Evolutionary conservation across 2,888 invertebrate genomes (phyloP), one percentile per base, ranked within the genome.

Genomic region (Hypolimnas misippus): DNA sequence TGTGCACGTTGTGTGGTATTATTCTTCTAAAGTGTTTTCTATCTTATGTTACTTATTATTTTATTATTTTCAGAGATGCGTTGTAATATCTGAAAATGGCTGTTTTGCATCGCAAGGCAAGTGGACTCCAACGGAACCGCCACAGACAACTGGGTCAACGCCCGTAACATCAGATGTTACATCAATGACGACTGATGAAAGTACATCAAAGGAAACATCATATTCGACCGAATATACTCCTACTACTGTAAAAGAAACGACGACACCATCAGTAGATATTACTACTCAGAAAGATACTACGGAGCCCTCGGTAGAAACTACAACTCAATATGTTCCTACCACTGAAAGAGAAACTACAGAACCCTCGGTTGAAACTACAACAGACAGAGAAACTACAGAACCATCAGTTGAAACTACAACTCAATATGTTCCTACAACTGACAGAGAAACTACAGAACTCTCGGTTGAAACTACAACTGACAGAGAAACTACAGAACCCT

Each of bases 51-150:
- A n/a, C n/a, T 44, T 44, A n/a, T n/a, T n/a, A n/a, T n/a, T 3
- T 25, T 25, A 19, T 8, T 44, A 12, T n/a, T 35, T 69, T 14
- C 25, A 70, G 69, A 42, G 50, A 49, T 66, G 69, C 40, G 64
- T 62, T 1, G 49, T 46, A 5, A 69, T 68, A 40, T 63, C 71
- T 5, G 64, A 67, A 21, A 44, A 62, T 12, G 70, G 70, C 5
- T 70, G 69, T 38, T 67, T 66, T 35, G 67, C 67, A 4, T 51
- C 42, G 8, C 46, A 52, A 51, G 55, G 57, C 3, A 57, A 52
- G 35, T 49, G 25, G 49, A 62, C 61, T 12, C 46, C 68, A 31
- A 64, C 68, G 8, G 56, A 49, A 52, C 16, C 4, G 3, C 12
- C 0, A 12, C 31, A 62, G 16, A 67, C 66, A 29, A 58, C 55